phyloP scores from a whole-genome alignment of 2,888 invertebrate genomes.

The Brassicogethes aeneus region DNA sequence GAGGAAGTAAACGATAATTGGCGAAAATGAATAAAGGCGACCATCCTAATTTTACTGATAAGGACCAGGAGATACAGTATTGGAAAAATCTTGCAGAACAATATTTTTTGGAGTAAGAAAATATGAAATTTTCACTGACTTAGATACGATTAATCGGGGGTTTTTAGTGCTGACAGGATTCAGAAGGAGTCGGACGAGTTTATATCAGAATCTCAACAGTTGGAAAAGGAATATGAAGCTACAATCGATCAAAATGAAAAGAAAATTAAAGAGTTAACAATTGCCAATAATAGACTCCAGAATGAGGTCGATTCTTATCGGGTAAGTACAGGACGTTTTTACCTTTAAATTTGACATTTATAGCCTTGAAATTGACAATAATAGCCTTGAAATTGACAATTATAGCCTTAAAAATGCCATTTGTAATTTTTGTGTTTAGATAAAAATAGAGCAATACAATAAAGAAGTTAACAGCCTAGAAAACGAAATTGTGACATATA shows the following conservation, averaged over 20 bases:
- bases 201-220: conserved; percentile 80
- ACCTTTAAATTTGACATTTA: not conserved
- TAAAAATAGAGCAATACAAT: conserved; percentile 61
- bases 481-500: conserved; percentile 57
- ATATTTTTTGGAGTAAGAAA: conserved; percentile 66
- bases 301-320: conserved; percentile 72
- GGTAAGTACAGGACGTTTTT: conserved; percentile 48
- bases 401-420: no score
- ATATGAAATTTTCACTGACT: no score
- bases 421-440: conserved; percentile 17
- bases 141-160: no score
- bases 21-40: conserved; percentile 17
- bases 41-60: conserved; percentile 28
- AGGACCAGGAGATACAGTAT: conserved; percentile 43
- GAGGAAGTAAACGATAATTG: not conserved
- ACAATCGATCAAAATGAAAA: conserved; percentile 85
- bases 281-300: conserved; percentile 67
- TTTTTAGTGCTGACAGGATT: conserved; percentile 52
- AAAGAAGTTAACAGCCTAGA: conserved; percentile 63
- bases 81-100: conserved; percentile 64
- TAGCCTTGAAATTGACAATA: no score
- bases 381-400: no score
- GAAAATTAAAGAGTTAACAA: conserved; percentile 74
- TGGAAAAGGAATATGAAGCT: conserved; percentile 91
- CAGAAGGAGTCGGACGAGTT: conserved; percentile 91